A percentile compares a stretch with the other conserved stretches of the same genome.
Evolutionary conservation across 2,113 vertebrate species (phyloP).

Genomic region (Poeciliopsis occidentalis): DNA sequence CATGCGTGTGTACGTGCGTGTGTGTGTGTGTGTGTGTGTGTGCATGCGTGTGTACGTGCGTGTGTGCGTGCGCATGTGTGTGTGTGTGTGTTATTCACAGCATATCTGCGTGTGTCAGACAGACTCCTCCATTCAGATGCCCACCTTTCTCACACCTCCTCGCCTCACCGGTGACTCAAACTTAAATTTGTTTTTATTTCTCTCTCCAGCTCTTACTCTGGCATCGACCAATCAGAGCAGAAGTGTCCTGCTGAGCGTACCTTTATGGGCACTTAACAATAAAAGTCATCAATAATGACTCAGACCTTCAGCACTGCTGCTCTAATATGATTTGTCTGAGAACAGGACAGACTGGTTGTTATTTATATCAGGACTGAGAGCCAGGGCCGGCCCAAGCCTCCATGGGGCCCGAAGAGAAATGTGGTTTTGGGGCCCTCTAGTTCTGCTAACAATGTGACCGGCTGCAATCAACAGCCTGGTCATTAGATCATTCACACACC

Average conservation of each 20-base stretch:
- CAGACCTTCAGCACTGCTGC: conserved; percentile 25
- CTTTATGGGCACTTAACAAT: conserved; percentile 37
- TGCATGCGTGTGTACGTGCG: conserved; percentile 11
- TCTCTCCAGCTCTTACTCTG: conserved; percentile 15
- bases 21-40: neutral
- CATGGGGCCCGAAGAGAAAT: too few relatives aligned
- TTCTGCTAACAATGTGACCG: too few relatives aligned
- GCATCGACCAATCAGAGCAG: conserved; percentile 16
- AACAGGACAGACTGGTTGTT: conserved; percentile 35
- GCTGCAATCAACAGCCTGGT: too few relatives aligned
- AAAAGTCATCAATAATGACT: conserved; percentile 62
- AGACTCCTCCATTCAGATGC: conserved; percentile 56
- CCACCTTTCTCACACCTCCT: conserved; percentile 60
- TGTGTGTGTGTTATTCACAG: neutral
- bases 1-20: conserved; percentile 7
- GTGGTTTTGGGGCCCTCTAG: too few relatives aligned
- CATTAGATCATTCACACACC: too few relatives aligned
- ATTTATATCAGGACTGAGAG: conserved; percentile 8
- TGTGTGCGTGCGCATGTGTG: neutral
- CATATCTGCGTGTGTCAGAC: conserved; percentile 50
- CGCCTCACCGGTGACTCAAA: conserved; percentile 52
- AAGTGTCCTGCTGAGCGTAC: conserved; percentile 39
- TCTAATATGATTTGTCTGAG: conserved; percentile 20
- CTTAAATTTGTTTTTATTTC: conserved; percentile 40
- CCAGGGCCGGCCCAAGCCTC: too few relatives aligned